A percentile compares a stretch with the other conserved stretches of the same genome.
Conservation (phyloP, 2,113 vertebrate genomes). For the Plotosus lineatus region DNA sequence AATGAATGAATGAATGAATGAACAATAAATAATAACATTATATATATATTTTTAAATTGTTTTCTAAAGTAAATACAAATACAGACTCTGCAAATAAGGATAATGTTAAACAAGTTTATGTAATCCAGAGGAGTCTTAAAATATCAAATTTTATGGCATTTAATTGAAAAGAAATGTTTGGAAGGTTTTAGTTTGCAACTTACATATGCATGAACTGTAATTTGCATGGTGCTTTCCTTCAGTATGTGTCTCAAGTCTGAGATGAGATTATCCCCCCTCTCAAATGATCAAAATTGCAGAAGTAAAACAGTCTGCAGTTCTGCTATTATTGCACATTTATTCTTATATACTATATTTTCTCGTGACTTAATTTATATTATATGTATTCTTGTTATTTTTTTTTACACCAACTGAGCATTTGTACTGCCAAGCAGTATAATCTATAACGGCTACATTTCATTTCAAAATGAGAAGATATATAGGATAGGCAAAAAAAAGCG, state of each 20-base stretch:
- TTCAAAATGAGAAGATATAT: conserved; percentile 28
- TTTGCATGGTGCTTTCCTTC: conserved; percentile 11
- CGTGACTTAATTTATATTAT: background rate
- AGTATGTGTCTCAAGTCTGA: background rate
- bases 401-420: background rate
- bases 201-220: background rate
- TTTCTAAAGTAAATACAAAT: background rate
- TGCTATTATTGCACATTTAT: conserved; percentile 8
- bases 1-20: no score
- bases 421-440: background rate
- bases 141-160: conserved; percentile 23
- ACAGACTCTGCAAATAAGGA: background rate
- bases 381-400: no score
- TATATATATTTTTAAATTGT: no score
- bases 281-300: background rate
- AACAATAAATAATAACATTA: no score
- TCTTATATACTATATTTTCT: background rate
- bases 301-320: background rate
- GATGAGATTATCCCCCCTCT: conserved; percentile 21
- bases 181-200: conserved; percentile 13
- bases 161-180: conserved; percentile 15
- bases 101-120: background rate
- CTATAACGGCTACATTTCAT: conserved; percentile 32
- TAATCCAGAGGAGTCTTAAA: background rate
- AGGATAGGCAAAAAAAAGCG: conserved; percentile 30